phyloP scores from a whole-genome alignment of 1,140 invertebrate species.

The Pseudomyrmex flavicornis region DNA sequence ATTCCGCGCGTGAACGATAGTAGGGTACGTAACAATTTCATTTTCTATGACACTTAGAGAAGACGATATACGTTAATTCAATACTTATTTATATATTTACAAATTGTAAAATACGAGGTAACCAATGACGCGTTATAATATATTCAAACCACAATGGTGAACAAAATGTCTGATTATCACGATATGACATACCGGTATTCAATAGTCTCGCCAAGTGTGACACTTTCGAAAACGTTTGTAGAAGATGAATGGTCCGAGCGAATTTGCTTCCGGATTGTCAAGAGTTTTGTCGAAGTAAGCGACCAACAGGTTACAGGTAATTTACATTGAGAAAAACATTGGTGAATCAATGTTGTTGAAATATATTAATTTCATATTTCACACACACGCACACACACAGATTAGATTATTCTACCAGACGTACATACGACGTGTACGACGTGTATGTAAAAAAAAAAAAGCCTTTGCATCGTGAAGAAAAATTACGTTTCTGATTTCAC shows the following conservation, averaged over 20 bases:
- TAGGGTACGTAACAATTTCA: background rate
- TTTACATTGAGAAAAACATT: background rate
- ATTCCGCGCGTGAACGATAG: background rate
- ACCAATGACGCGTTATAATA: conserved; percentile 18
- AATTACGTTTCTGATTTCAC: conserved; percentile 4
- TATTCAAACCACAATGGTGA: background rate
- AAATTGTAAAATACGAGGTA: background rate
- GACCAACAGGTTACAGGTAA: background rate
- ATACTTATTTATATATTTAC: background rate
- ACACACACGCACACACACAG: too few species aligned
- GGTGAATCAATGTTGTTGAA: too few species aligned
- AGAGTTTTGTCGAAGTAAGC: conserved; percentile 19
- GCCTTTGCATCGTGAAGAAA: background rate
- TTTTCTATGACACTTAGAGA: background rate
- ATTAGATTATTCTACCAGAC: background rate
- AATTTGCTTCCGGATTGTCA: background rate
- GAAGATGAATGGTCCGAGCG: conserved; percentile 23
- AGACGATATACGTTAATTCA: background rate
- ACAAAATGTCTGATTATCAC: conserved; percentile 25
- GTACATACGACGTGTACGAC: too few species aligned
- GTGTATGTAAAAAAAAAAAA: background rate
- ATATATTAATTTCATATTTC: too few species aligned
- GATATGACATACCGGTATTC: conserved; percentile 47
- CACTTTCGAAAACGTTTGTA: conserved; percentile 52
- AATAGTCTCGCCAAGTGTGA: conserved; percentile 47